A percentile compares a stretch with the other conserved stretches of the same genome.
phyloP scores from a whole-genome alignment of 2,113 vertebrate species.

The Rhynchopsitta pachyrhyncha region DNA sequence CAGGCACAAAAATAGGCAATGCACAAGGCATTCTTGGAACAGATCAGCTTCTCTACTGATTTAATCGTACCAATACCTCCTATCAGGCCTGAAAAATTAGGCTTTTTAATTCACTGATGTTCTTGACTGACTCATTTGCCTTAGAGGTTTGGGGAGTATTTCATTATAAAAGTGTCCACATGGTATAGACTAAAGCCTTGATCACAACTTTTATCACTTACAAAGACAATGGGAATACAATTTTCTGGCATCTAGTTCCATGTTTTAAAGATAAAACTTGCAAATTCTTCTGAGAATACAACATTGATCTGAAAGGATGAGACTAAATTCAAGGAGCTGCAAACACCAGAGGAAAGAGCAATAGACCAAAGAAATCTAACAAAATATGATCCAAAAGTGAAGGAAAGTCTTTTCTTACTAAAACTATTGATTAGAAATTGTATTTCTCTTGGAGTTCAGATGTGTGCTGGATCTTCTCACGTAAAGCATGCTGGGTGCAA shows the following conservation, averaged over 20 bases:
- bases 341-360: background rate
- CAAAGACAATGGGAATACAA: background rate
- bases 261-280: background rate
- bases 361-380: background rate
- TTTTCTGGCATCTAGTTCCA: conserved; percentile 1
- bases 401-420: background rate
- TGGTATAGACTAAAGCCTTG: background rate
- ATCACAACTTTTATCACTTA: background rate
- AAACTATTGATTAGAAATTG: background rate
- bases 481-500: accelerated
- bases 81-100: conserved; percentile 20
- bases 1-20: conserved; percentile 11
- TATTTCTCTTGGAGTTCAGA: background rate
- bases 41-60: background rate
- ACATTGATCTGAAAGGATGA: background rate
- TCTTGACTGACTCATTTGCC: background rate
- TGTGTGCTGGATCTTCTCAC: background rate
- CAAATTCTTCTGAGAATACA: conserved; percentile 12
- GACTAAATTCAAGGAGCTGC: background rate
- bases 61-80: background rate
- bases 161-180: background rate
- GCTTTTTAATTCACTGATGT: background rate
- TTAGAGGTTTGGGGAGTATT: background rate
- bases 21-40: conserved; percentile 6
- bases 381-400: background rate